Evolutionary conservation across 1,140 invertebrate species (phyloP).

Genomic region (Drosophila kohkoa): DNA sequence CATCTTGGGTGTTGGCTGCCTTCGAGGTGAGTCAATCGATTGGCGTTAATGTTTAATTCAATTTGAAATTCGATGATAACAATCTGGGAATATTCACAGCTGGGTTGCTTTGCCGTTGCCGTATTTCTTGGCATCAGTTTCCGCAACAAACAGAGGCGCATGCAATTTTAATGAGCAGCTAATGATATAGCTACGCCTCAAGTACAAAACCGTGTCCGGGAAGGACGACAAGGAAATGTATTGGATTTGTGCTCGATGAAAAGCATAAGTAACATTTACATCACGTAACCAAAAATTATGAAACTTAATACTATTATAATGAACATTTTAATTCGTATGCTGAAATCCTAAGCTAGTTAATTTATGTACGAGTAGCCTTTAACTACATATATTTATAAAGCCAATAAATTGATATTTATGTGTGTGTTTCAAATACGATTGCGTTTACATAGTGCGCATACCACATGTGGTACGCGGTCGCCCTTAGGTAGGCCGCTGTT

Average conservation of each 20-base stretch:
- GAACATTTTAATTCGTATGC: conserved; percentile 27
- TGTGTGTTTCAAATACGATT: conserved; percentile 31
- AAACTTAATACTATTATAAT: conserved; percentile 39
- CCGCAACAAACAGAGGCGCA: conserved; percentile 78
- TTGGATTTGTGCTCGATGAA: conserved; percentile 40
- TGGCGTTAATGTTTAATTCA: neutral
- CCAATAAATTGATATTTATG: conserved; percentile 43
- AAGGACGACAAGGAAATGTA: conserved; percentile 25
- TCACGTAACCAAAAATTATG: conserved; percentile 34
- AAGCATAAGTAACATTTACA: conserved; percentile 44
- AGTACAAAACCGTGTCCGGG: conserved; percentile 57
- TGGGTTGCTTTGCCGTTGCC: conserved; percentile 66
- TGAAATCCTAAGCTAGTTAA: conserved; percentile 50
- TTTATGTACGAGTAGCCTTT: conserved; percentile 38
- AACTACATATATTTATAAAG: conserved; percentile 35
- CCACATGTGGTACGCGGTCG: conserved; percentile 26
- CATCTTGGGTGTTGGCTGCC: conserved; percentile 71
- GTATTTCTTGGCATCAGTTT: conserved; percentile 74
- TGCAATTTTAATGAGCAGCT: conserved; percentile 72
- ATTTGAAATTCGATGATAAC: conserved; percentile 10
- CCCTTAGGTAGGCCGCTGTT: conserved; percentile 4
- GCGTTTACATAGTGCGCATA: conserved; percentile 28
- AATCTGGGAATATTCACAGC: conserved; percentile 45
- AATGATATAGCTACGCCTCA: conserved; percentile 15
- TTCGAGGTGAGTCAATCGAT: conserved; percentile 63